Evolutionary conservation across 2,797 vertebrate genomes (phyloP).

Genomic region (Hippopotamyrus pictus): DNA sequence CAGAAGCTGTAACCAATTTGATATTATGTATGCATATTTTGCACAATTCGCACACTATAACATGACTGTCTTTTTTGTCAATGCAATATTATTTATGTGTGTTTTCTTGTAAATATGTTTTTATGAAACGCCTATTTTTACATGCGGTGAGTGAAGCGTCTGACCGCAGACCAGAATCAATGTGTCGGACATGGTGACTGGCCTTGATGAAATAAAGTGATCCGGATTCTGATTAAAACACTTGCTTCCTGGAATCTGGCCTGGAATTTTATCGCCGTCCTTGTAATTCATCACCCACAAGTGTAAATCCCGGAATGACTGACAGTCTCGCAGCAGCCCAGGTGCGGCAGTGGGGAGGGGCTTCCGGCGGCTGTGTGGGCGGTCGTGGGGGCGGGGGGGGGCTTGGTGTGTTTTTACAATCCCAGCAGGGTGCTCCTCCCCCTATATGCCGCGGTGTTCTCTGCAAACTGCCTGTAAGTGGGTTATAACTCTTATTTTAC

Average conservation of each 20-base stretch:
- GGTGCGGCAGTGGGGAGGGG: background rate
- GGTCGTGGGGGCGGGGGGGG: background rate
- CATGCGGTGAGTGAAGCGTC: background rate
- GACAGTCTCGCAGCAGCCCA: background rate
- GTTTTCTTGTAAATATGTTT: background rate
- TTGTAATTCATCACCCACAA: background rate
- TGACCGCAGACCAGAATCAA: background rate
- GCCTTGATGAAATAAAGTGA: background rate
- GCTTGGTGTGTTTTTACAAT: background rate
- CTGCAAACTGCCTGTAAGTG: background rate
- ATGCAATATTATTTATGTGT: background rate
- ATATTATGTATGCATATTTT: background rate
- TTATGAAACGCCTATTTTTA: background rate
- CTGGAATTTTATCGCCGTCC: background rate
- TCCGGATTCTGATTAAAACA: background rate
- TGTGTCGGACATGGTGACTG: background rate
- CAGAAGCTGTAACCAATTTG: background rate
- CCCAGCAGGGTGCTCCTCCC: background rate
- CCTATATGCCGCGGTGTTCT: background rate
- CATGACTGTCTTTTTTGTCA: background rate
- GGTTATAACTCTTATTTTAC: constrained; percentile 13
- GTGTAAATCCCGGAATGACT: background rate
- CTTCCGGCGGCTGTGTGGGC: background rate
- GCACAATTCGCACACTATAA: background rate
- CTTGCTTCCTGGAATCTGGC: background rate